Evolutionary conservation across 2,797 vertebrate genomes (phyloP).

Genomic region (Lutjanus argentimaculatus): DNA sequence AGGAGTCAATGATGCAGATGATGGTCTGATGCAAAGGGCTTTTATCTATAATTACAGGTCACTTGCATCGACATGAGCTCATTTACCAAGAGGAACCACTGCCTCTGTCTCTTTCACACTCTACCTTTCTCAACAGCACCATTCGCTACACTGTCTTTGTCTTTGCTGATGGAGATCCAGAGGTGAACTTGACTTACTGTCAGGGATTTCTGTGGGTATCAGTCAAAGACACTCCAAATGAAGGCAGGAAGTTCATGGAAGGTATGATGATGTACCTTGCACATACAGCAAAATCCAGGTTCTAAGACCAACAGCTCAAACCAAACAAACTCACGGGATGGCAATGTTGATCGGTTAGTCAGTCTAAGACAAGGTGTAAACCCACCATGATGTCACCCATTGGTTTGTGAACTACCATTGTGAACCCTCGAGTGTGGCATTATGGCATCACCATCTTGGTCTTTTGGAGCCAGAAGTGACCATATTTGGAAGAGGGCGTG

Average conservation of each 20-base stretch:
- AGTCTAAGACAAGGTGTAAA: too few relatives aligned
- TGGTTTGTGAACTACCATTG: too few relatives aligned
- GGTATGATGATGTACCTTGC: not conserved
- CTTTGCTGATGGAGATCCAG: slow-evolving; percentile 50
- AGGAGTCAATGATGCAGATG: slow-evolving; percentile 56
- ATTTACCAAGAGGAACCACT: slow-evolving; percentile 42
- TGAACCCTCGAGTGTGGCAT: too few relatives aligned
- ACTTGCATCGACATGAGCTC: slow-evolving; percentile 58
- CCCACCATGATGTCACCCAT: too few relatives aligned
- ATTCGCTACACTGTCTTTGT: not conserved
- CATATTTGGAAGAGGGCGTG: too few relatives aligned
- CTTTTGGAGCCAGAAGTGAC: too few relatives aligned
- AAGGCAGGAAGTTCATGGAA: slow-evolving; percentile 9
- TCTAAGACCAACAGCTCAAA: too few relatives aligned
- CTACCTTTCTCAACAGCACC: slow-evolving; percentile 27
- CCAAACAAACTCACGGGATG: too few relatives aligned
- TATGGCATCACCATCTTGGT: too few relatives aligned
- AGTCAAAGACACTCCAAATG: slow-evolving; percentile 13
- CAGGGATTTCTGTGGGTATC: slow-evolving; percentile 13
- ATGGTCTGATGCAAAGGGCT: slow-evolving; percentile 63
- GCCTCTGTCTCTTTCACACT: slow-evolving; percentile 30
- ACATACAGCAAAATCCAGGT: not conserved
- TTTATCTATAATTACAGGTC: slow-evolving; percentile 73
- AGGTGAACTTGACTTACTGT: slow-evolving; percentile 44
- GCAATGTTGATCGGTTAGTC: too few relatives aligned